phyloP scores from a whole-genome alignment of 2,888 invertebrate species.

The Metellina segmentata region DNA sequence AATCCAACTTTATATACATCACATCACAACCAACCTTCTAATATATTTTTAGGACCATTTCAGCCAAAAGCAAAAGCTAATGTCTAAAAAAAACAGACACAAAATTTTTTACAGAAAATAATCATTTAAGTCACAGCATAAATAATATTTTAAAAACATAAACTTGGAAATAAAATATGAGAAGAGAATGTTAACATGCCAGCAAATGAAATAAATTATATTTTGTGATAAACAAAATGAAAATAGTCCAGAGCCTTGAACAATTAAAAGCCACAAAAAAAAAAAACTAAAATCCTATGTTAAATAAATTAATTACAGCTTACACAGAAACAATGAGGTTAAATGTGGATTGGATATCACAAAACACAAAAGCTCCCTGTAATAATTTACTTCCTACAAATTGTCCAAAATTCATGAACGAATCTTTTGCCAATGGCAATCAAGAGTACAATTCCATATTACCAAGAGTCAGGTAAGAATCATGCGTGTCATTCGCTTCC shows the following conservation, averaged over 20 bases:
- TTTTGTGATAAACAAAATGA: not conserved
- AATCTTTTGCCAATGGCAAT: conserved; percentile 11
- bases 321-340: conserved; percentile 6
- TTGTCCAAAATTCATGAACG: conserved; percentile 5
- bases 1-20: conserved; percentile 51
- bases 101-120: too few species aligned
- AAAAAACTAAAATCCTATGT: not conserved
- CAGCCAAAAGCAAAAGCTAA: not conserved
- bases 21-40: conserved; percentile 11
- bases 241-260: not conserved
- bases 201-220: not conserved
- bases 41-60: not conserved
- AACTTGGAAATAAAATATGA: not conserved
- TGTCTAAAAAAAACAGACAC: too few species aligned
- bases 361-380: conserved; percentile 63
- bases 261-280: not conserved
- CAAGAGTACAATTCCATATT: not conserved
- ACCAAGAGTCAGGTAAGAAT: conserved; percentile 14
- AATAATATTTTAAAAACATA: too few species aligned
- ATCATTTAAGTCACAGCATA: too few species aligned
- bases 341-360: conserved; percentile 43
- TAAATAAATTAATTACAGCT: not conserved
- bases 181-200: not conserved
- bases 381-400: conserved; percentile 43
- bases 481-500: not conserved